Evolutionary conservation across 2,797 vertebrate genomes (phyloP).

Genomic region (Heliangelus exortis): DNA sequence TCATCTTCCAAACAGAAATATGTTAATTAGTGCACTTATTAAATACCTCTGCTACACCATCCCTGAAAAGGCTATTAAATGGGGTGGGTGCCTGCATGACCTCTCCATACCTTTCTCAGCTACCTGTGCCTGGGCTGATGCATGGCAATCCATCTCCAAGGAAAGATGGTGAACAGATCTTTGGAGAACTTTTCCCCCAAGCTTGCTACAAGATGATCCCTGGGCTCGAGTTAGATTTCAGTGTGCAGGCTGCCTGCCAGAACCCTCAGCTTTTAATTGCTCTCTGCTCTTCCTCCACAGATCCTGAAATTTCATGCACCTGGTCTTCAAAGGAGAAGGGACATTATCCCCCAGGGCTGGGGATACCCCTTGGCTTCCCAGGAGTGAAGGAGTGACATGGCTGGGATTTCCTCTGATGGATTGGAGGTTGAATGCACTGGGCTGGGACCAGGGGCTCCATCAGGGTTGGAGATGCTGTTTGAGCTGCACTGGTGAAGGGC

Average conservation of each 20-base stretch:
- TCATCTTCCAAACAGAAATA: slow-evolving; percentile 49
- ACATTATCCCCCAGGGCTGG: neutral
- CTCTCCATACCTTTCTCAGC: neutral
- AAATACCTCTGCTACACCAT: neutral
- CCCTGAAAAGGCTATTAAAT: neutral
- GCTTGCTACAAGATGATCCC: neutral
- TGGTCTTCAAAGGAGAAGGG: neutral
- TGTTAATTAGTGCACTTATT: slow-evolving; percentile 34
- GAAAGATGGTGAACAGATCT: neutral
- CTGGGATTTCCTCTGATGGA: neutral
- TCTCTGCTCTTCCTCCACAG: neutral
- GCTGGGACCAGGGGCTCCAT: neutral
- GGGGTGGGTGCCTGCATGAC: neutral
- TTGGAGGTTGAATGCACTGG: neutral
- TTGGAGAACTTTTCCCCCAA: neutral
- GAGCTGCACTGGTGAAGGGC: neutral
- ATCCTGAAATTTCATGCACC: neutral
- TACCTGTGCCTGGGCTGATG: neutral
- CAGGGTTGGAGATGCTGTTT: neutral
- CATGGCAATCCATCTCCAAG: neutral
- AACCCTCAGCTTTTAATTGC: neutral
- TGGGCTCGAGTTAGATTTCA: neutral
- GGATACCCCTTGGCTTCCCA: neutral
- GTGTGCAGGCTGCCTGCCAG: neutral
- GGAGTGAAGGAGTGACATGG: neutral